Evolutionary conservation across 1,140 invertebrate genomes (phyloP), one percentile per base, ranked within the genome.

Genomic region (Agraylea sexmaculata): DNA sequence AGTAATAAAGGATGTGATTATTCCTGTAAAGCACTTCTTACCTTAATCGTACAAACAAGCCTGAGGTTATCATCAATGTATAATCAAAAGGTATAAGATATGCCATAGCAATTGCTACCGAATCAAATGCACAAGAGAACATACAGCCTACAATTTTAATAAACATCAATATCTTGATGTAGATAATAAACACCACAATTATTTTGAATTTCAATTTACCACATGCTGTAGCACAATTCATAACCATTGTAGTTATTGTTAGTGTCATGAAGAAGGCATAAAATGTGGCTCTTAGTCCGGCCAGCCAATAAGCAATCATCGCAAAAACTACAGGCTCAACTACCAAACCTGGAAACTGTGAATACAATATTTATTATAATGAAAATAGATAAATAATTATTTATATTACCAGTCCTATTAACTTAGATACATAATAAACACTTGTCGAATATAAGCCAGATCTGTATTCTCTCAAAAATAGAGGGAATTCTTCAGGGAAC

Each of bases 21-120:
- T 23, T 34, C 19, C 20, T 18, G 37, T n/a, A 11, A 27, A 19
- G 22, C 30, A 40, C 45, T 40, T 31, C 42, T 56, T 71, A 88
- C 85, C 77, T 77, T 36, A 89, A 64, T 66, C 83, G 83, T 21
- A 87, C 70, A 53, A 89, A 89, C 4, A 86, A 65, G 32, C 87
- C 87, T 43, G 85, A 87, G 0, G 83, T 86, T 46, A 89, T 79
- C 85, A 91, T 89, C 13, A 89, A 68, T 21, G 83, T 64, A 45
- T 87, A 87, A 62, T 90, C 86, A 53, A 89, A 85, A 0, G 88
- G 86, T 23, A 91, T 79, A 25, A 92, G 66, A 56, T 85, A 86
- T 1, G 83, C 75, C 69, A 89, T 83, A 3, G 84, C 85, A 33
- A 78, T 53, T 15, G 82, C 73, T 43, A 87, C 76, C 16, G 79